phyloP scores from a whole-genome alignment of 2,113 vertebrate species.

The Sclerurus mexicanus region DNA sequence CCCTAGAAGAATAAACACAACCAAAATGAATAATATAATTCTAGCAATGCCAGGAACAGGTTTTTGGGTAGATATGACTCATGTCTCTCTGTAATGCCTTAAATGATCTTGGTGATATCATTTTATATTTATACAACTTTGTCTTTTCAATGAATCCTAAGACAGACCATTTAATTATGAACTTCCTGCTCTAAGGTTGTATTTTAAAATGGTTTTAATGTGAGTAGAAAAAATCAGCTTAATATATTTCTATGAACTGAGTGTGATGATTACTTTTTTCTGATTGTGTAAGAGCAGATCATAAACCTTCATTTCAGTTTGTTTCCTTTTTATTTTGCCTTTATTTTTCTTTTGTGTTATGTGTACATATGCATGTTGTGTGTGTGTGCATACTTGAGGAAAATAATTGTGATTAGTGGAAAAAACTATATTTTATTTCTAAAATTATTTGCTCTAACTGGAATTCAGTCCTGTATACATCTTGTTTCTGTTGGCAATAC shows the following conservation, averaged over 20 bases:
- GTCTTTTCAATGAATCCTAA: not conserved
- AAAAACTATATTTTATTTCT: not conserved
- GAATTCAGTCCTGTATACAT: not conserved
- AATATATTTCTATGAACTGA: not conserved
- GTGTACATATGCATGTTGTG: rapidly evolving
- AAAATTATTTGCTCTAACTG: not conserved
- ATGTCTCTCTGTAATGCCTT: not conserved
- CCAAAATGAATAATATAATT: not conserved
- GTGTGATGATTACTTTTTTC: not conserved
- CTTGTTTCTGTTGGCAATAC: not conserved
- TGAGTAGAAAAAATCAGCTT: not conserved
- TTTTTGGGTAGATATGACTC: not conserved
- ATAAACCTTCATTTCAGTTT: not conserved
- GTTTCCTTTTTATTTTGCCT: not conserved
- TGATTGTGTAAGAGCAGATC: not conserved
- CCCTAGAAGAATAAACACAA: not conserved
- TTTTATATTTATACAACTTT: not conserved
- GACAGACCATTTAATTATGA: not conserved
- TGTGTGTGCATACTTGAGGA: not conserved
- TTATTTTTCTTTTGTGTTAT: not conserved
- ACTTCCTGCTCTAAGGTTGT: not conserved
- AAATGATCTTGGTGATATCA: not conserved
- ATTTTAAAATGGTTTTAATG: not conserved
- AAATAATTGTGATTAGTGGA: not conserved
- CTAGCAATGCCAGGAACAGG: not conserved